These are phyloP conservation scores for Orthonyx spaldingii DNA, from an alignment of 2,113 vertebrate genomes.

Conservation along the genomic window DNA sequence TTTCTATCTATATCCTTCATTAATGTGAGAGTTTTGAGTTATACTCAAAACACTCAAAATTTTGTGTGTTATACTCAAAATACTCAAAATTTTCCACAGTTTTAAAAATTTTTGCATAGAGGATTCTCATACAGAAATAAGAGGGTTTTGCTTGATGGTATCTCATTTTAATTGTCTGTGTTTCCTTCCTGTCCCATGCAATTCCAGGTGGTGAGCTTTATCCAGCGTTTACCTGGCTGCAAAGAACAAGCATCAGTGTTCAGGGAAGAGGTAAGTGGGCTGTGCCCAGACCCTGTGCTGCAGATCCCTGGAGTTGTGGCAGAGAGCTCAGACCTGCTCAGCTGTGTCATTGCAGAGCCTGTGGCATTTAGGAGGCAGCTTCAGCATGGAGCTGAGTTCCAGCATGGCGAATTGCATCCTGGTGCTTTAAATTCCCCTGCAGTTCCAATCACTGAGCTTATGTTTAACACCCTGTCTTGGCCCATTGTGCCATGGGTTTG, in stretches of 20 bases:
- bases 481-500: neutral
- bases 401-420: constrained; percentile 1
- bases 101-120: neutral
- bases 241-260: constrained; percentile 85
- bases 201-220: constrained; percentile 81
- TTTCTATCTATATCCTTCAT: neutral
- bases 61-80: too few species aligned
- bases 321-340: neutral
- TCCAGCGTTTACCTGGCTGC: constrained; percentile 86
- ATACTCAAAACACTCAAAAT: too few species aligned
- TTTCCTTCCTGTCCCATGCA: neutral
- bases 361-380: constrained; percentile 12
- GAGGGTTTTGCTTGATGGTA: neutral
- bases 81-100: too few species aligned
- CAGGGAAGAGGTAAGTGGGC: constrained; percentile 81
- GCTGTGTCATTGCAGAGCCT: neutral
- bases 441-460: neutral
- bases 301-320: neutral
- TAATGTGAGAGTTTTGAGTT: neutral
- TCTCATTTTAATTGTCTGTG: neutral
- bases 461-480: constrained; percentile 40
- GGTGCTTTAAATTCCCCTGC: constrained; percentile 6
- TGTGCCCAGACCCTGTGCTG: neutral
- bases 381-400: neutral
- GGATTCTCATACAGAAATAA: neutral